Percentiles rank a stretch among this genome's conserved stretches.
Evolutionary conservation across 2,797 vertebrate species (phyloP).

Genomic region (Phoebastria nigripes): DNA sequence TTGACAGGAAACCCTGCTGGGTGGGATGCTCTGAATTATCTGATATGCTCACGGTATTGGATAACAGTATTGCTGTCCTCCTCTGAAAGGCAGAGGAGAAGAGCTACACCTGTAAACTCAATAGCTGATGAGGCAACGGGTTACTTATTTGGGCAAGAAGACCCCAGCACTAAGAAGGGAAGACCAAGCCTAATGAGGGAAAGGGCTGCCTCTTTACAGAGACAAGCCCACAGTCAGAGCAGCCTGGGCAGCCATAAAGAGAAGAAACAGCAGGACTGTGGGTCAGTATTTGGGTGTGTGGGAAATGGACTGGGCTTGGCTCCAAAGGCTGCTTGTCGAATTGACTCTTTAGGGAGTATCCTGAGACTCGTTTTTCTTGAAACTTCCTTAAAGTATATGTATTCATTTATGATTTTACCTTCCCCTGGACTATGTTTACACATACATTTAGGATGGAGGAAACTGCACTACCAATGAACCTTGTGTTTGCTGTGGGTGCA

Average conservation of each 20-base stretch:
- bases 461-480: not conserved
- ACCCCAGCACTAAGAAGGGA: not conserved
- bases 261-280: accelerated
- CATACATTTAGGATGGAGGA: not conserved
- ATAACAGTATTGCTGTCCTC: not conserved
- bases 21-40: not conserved
- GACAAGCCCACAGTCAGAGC: not conserved
- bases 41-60: not conserved
- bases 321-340: not conserved
- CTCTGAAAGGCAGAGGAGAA: not conserved
- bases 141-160: not conserved
- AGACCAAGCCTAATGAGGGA: not conserved
- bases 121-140: not conserved
- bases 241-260: not conserved
- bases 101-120: accelerated
- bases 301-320: not conserved
- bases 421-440: not conserved
- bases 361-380: not conserved
- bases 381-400: not conserved
- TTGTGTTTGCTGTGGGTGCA: not conserved
- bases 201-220: not conserved
- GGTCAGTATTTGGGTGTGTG: not conserved
- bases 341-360: not conserved
- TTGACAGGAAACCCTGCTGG: not conserved
- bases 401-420: not conserved